Evolutionary conservation across 2,888 invertebrate genomes (phyloP), one percentile per base, ranked within the genome.

Genomic region (Seira ritae): DNA sequence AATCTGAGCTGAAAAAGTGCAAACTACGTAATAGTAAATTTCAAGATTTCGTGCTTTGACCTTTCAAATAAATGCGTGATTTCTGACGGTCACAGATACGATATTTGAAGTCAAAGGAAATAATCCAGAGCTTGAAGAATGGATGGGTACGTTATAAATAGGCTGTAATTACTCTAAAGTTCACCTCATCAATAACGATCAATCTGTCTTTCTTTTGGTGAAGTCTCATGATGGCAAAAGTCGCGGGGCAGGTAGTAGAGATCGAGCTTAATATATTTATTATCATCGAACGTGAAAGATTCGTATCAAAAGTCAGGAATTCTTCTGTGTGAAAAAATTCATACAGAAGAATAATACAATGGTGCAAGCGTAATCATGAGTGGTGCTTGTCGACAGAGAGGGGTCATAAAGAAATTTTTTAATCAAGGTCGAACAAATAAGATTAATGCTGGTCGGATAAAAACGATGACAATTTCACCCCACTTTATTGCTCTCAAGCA

Each of bases 361-460:
- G 17, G n/a, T n/a, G n/a, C n/a, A n/a, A n/a, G n/a, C n/a, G n/a
- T 71, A 70, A 70, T 24, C 46, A 76, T 76, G 71, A 55, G 66
- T 66, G 75, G 66, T 62, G 75, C 81, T 74, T 81, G 84, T 79
- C 79, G 84, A 84, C 84, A 80, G 15, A 50, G 6, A 50, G 70
- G 79, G 84, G 79, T 84, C 84, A 84, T 12, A 79, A 79, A 71
- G 74, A 78, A 79, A 66, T 69, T 4, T 4, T 31, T 50, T 62
- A 75, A 66, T 60, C 75, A 74, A 84, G 79, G 81, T 70, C 60
- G 74, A 17, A 12, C 17, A 15, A 19, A 31, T 15, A 24, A 67
- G 24, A 67, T 20, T 67, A 67, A 42, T 46, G 46, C 46, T 69
- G 17, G 10, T 22, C n/a, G 20, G n/a, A 67, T 24, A n/a, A 67